Base-by-base conservation (phyloP, 1,140 invertebrate genomes). In the Chionoecetes opilio region DNA sequence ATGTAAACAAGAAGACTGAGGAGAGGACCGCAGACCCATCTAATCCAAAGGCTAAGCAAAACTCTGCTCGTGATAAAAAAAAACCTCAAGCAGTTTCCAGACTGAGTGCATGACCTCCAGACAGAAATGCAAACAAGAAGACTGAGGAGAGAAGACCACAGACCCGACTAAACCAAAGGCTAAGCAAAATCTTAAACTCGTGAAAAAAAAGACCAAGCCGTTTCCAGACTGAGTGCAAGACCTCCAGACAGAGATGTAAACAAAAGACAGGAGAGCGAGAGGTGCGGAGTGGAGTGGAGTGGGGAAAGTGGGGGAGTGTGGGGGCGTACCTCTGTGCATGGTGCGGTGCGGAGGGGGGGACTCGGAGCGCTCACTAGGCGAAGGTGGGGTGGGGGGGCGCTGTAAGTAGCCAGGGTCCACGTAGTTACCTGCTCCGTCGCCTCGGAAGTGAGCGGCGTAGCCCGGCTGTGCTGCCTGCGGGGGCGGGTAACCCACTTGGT, bases 301-400 rank as follows among this genome's bases (percentile, higher is more conserved):
- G 29, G 26, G n/a, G 29, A 31, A 31, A 82, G 38, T 31, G 26
- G 14, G 37, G 31, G 17, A n/a, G 85, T 46, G 34, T 26, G 87
- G 41, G n/a, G 31, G 53, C 94, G 37, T 94, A 96, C 96, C 96
- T 94, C 96, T 96, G 29, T 96, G 96, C 88, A 96, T 95, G 32
- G 96, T 96, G 38, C 97, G 97, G 91, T 98, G 96, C 31, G 97
- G 97, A 94, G 97, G 97, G 29, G 97, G 98, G 63, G 98, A 97
- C 94, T 98, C 98, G 95, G 97, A 97, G 85, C 97, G 97, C 94
- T 98, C 98, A 96, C 97, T 97, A 63, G 97, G 97, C 96, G 97
- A 97, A 91, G 97, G 97, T 35, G 98, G 97, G 46, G 98, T 98
- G 32, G 97, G 97, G 82, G 98, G 97, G 88, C 97, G 97, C 95